phyloP scores from a whole-genome alignment of 2,797 vertebrate species.

The Danio jaintianensis region DNA sequence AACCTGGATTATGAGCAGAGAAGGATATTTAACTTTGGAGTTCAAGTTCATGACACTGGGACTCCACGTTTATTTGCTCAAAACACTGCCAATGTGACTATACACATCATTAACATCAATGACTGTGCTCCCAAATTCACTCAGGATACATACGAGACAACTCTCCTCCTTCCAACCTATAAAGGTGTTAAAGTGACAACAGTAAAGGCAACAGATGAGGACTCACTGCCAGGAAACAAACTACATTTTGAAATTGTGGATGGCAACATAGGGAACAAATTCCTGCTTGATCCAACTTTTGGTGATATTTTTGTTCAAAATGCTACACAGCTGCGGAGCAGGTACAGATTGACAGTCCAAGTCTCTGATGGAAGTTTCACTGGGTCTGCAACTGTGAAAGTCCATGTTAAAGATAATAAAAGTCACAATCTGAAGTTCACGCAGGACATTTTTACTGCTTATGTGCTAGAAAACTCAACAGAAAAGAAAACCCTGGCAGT shows the following conservation, averaged over 20 bases:
- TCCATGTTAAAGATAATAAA: slow-evolving; percentile 83
- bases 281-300: slow-evolving; percentile 74
- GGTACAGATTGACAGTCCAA: slow-evolving; percentile 80
- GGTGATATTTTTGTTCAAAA: slow-evolving; percentile 83
- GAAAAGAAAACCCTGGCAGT: slow-evolving; percentile 80
- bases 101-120: slow-evolving; percentile 84
- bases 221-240: slow-evolving; percentile 79
- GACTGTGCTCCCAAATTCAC: slow-evolving; percentile 85
- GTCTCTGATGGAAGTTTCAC: slow-evolving; percentile 85
- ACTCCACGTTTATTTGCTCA: slow-evolving; percentile 79
- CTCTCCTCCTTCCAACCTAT: slow-evolving; percentile 82
- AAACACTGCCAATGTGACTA: slow-evolving; percentile 81
- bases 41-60: slow-evolving; percentile 85
- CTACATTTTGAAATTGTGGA: slow-evolving; percentile 83
- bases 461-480: slow-evolving; percentile 80
- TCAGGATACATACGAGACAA: slow-evolving; percentile 77
- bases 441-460: slow-evolving; percentile 78
- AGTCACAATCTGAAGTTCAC: slow-evolving; percentile 81
- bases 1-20: slow-evolving; percentile 84
- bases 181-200: slow-evolving; percentile 81
- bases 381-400: slow-evolving; percentile 77
- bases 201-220: slow-evolving; percentile 82
- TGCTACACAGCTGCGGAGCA: slow-evolving; percentile 81
- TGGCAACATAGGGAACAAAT: slow-evolving; percentile 87
- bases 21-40: slow-evolving; percentile 82